Evolutionary conservation across 2,888 invertebrate genomes (phyloP).

Genomic region (Agonopterix subpropinquella): DNA sequence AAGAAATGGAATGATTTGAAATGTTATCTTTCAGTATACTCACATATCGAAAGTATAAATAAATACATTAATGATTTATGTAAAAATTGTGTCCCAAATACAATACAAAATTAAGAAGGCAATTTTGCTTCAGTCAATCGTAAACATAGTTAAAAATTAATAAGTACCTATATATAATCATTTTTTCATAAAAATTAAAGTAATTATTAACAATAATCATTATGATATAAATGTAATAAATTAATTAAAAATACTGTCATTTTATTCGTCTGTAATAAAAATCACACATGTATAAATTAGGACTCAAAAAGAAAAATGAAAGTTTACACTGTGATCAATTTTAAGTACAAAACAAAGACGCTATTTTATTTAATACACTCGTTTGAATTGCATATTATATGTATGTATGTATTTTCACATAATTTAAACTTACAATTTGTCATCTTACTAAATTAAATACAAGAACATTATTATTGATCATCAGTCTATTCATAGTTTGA

Average conservation of each 20-base stretch:
- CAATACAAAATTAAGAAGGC: slow-evolving; percentile 41
- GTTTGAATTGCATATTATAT: slow-evolving; percentile 41
- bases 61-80: slow-evolving; percentile 57
- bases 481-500: slow-evolving; percentile 74
- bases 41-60: slow-evolving; percentile 40
- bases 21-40: slow-evolving; percentile 67
- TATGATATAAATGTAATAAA: slow-evolving; percentile 55
- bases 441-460: slow-evolving; percentile 74
- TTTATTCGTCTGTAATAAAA: slow-evolving; percentile 43
- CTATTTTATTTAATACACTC: slow-evolving; percentile 28
- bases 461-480: slow-evolving; percentile 72
- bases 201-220: slow-evolving; percentile 53
- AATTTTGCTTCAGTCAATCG: slow-evolving; percentile 66
- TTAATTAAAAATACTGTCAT: slow-evolving; percentile 59
- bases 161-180: slow-evolving; percentile 44
- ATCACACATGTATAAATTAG: not conserved
- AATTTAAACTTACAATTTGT: slow-evolving; percentile 71
- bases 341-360: slow-evolving; percentile 65
- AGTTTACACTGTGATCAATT: slow-evolving; percentile 55
- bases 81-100: slow-evolving; percentile 44
- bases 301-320: slow-evolving; percentile 71
- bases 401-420: slow-evolving; percentile 51
- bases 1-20: slow-evolving; percentile 70
- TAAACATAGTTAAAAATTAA: slow-evolving; percentile 56
- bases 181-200: slow-evolving; percentile 46